These are phyloP conservation scores for Stegostoma tigrinum DNA, from an alignment of 2,113 vertebrate species.

Conservation along the genomic window DNA sequence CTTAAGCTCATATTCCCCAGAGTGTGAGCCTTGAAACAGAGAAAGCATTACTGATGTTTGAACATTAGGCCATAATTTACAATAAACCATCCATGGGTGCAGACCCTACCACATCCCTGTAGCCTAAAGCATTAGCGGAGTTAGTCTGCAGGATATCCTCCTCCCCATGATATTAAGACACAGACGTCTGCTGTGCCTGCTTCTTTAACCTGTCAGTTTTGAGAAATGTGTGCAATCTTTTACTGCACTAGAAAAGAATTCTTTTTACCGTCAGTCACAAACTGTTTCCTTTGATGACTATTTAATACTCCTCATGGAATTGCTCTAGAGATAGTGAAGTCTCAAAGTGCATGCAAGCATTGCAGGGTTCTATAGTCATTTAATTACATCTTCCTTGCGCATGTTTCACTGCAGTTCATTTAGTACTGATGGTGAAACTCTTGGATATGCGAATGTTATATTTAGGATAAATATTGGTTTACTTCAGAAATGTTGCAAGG, in stretches of 20 bases:
- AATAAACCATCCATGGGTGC: not conserved
- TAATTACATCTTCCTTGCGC: not conserved
- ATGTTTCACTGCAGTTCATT: not conserved
- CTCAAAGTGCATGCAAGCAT: not conserved
- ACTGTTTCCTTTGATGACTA: not conserved
- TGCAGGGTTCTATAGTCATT: not conserved
- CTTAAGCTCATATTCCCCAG: not conserved
- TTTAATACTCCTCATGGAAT: not conserved
- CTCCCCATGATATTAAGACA: not conserved
- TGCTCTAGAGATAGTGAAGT: not conserved
- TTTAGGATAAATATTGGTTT: not conserved
- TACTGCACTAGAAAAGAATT: not conserved
- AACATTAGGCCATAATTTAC: not conserved
- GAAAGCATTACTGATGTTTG: not conserved
- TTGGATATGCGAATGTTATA: not conserved
- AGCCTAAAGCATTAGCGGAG: not conserved
- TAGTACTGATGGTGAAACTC: not conserved
- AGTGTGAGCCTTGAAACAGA: not conserved
- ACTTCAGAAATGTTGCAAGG: not conserved
- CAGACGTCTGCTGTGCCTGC: not conserved
- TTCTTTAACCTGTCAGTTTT: not conserved
- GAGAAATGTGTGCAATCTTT: not conserved
- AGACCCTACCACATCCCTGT: not conserved
- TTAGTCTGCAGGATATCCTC: not conserved
- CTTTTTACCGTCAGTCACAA: not conserved